Percentiles rank a stretch among this genome's conserved stretches.
Evolutionary conservation across 2,113 vertebrate genomes (phyloP).

Genomic region (Cynocephalus volans): DNA sequence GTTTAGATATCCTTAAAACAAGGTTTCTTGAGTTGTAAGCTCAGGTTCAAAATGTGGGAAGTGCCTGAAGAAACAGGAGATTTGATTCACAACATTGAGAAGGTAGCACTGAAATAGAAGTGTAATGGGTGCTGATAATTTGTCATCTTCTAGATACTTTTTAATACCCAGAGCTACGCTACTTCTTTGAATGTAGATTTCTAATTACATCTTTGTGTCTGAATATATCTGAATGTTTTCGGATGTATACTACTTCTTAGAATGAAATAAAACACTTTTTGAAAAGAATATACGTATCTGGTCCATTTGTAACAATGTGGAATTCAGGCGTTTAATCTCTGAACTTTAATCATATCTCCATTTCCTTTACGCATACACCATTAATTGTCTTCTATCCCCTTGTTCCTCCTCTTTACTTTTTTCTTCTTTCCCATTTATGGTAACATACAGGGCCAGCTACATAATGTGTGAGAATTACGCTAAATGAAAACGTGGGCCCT

Average conservation of each 20-base stretch:
- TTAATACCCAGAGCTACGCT: not conserved
- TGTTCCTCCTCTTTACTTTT: not conserved
- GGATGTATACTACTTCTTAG: not conserved
- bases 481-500: not conserved
- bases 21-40: not conserved
- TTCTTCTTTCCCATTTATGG: not conserved
- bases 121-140: not conserved
- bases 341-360: not conserved
- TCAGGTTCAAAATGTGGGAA: not conserved
- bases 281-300: not conserved
- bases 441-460: not conserved
- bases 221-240: conserved; percentile 6
- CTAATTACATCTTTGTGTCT: not conserved
- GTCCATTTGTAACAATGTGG: not conserved
- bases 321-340: not conserved
- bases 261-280: conserved; percentile 65
- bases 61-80: not conserved
- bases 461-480: not conserved
- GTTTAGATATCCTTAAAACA: conserved; percentile 5
- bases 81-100: not conserved
- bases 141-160: conserved; percentile 32
- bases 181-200: conserved; percentile 42
- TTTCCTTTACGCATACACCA: not conserved
- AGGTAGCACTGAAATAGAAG: not conserved
- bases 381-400: not conserved